Percentiles rank a stretch among this genome's conserved stretches.
Evolutionary conservation across 2,888 invertebrate species (phyloP).

Genomic region (Labia minor): DNA sequence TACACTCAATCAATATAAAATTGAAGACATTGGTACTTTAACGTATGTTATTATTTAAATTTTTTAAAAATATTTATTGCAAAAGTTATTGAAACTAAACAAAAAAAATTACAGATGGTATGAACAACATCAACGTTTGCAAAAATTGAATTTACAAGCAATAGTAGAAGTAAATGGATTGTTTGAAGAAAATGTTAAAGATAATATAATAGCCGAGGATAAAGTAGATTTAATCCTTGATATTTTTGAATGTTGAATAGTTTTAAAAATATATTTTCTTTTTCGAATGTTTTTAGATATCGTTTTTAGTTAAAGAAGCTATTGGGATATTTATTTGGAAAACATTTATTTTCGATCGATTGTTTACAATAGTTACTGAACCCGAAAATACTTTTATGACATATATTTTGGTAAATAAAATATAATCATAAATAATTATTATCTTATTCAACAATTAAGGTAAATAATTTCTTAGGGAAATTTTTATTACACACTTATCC

Average conservation of each 20-base stretch:
- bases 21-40: slow-evolving; percentile 56
- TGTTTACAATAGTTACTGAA: slow-evolving; percentile 56
- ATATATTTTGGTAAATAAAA: slow-evolving; percentile 57
- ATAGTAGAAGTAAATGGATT: slow-evolving; percentile 65
- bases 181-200: slow-evolving; percentile 76
- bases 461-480: too few species aligned
- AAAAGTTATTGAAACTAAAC: slow-evolving; percentile 25
- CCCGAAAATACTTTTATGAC: slow-evolving; percentile 61
- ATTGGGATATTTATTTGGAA: slow-evolving; percentile 78
- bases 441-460: too few species aligned
- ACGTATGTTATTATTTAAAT: slow-evolving; percentile 34
- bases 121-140: slow-evolving; percentile 68
- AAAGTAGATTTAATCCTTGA: slow-evolving; percentile 46
- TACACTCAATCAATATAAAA: slow-evolving; percentile 52
- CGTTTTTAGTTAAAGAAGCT: slow-evolving; percentile 68
- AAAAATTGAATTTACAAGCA: slow-evolving; percentile 81
- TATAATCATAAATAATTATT: not conserved
- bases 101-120: slow-evolving; percentile 50
- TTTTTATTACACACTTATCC: too few species aligned
- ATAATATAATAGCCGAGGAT: slow-evolving; percentile 60
- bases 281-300: slow-evolving; percentile 48
- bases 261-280: slow-evolving; percentile 13
- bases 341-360: slow-evolving; percentile 62
- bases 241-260: not conserved
- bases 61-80: not conserved